Evolutionary conservation across 2,888 invertebrate genomes (phyloP).

Genomic region (Heterodera filipjevi): DNA sequence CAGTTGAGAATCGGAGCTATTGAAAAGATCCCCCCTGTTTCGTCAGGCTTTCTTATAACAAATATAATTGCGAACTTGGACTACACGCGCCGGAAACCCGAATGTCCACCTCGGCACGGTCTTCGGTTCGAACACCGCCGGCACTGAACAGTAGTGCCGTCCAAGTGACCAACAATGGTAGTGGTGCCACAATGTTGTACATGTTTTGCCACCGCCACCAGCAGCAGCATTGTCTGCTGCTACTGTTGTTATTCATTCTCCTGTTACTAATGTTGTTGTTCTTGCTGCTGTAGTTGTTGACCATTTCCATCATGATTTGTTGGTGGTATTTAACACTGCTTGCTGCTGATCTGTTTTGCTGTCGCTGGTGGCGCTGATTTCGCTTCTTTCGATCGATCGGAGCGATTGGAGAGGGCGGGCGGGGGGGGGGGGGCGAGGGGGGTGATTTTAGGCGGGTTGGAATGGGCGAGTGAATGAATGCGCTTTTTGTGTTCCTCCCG

Average conservation of each 20-base stretch:
- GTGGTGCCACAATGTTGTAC: neutral
- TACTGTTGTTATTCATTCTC: neutral
- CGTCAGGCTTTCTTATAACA: conserved; percentile 16
- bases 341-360: no score
- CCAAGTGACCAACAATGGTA: neutral
- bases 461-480: neutral
- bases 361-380: neutral
- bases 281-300: neutral
- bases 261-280: no score
- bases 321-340: neutral
- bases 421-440: neutral
- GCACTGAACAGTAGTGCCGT: no score
- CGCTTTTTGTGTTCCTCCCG: conserved; percentile 11
- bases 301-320: neutral
- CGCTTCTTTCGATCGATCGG: neutral
- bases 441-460: neutral
- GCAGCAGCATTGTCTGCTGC: neutral
- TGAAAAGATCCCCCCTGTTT: no score
- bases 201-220: neutral
- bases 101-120: conserved; percentile 64
- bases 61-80: conserved; percentile 51
- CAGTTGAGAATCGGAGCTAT: no score
- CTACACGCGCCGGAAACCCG: conserved; percentile 64
- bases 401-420: neutral
- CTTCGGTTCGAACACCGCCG: conserved; percentile 42